Conservation (phyloP, 2,113 vertebrate species). For the Pitta sordida region DNA sequence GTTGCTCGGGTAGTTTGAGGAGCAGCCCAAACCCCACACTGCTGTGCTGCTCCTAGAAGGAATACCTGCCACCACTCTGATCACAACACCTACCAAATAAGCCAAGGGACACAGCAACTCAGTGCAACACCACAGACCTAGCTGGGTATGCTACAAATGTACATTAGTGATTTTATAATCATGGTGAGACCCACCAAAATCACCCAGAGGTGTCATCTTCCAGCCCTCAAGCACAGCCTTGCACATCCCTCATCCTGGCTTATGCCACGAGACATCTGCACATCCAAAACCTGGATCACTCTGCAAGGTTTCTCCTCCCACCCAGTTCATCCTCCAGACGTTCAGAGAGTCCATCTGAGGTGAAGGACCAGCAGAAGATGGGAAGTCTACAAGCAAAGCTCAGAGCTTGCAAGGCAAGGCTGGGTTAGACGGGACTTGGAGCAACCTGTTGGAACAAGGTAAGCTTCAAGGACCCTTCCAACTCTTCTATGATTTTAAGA, state of each 20-base stretch:
- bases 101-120: too few species aligned
- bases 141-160: not conserved
- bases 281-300: not conserved
- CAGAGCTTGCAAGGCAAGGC: not conserved
- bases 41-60: not conserved
- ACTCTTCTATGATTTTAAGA: not conserved
- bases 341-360: fast-evolving
- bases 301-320: not conserved
- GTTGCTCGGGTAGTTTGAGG: fast-evolving
- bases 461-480: not conserved
- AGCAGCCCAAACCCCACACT: fast-evolving
- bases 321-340: not conserved
- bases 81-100: fast-evolving
- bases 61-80: fast-evolving
- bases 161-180: fast-evolving
- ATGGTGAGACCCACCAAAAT: not conserved
- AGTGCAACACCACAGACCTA: not conserved
- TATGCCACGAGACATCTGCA: not conserved
- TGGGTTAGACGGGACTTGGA: not conserved
- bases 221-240: not conserved
- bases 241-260: fast-evolving
- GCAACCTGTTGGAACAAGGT: not conserved
- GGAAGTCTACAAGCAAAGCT: not conserved
- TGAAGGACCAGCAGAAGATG: not conserved
- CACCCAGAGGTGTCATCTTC: not conserved